Evolutionary conservation across 2,797 vertebrate genomes (phyloP).

Genomic region (Rousettus madagascariensis): DNA sequence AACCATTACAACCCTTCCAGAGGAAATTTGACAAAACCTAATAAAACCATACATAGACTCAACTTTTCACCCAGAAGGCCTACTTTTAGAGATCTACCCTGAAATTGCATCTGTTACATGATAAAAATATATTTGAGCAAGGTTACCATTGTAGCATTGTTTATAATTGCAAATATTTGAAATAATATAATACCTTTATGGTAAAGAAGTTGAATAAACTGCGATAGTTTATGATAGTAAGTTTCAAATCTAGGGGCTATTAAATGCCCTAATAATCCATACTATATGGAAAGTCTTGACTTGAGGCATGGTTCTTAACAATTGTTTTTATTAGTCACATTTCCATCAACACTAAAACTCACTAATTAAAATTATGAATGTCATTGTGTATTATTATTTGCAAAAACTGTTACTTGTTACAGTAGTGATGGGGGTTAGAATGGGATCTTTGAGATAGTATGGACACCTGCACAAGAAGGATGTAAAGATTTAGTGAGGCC

Average conservation of each 20-base stretch:
- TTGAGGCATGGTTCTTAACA: not conserved
- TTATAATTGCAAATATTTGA: not conserved
- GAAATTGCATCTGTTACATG: not conserved
- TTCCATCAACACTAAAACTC: not conserved
- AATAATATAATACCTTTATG: not conserved
- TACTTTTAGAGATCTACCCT: not conserved
- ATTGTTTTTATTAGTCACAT: not conserved
- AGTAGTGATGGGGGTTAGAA: not conserved
- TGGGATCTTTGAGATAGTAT: not conserved
- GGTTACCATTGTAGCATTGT: not conserved
- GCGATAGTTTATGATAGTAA: not conserved
- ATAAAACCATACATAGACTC: not conserved
- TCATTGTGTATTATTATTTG: not conserved
- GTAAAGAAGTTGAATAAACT: not conserved
- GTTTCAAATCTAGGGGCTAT: not conserved
- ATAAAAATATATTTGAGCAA: not conserved
- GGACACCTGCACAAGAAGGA: not conserved
- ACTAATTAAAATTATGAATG: not conserved
- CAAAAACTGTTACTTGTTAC: not conserved
- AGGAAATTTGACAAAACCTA: not conserved
- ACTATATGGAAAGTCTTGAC: not conserved
- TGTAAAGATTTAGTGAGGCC: not conserved
- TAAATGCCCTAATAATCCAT: not conserved
- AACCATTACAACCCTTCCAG: not conserved
- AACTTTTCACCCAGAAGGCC: not conserved